Percentiles rank a stretch among this genome's conserved stretches.
Evolutionary conservation across 2,888 invertebrate species (phyloP).

Genomic region (Bedellia somnulentella): DNA sequence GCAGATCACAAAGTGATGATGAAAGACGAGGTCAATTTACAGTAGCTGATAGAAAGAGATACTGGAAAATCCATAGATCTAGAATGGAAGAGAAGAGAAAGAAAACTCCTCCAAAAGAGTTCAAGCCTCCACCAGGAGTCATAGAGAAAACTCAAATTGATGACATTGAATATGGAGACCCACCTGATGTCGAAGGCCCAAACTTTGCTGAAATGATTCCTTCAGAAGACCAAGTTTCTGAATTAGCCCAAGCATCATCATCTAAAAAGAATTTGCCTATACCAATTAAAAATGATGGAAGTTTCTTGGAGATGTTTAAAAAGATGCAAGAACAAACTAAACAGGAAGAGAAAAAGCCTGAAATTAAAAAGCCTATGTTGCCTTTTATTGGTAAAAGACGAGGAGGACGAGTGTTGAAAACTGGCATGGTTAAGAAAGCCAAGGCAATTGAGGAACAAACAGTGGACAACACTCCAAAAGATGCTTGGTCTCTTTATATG

Average conservation of each 20-base stretch:
- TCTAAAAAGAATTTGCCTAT: slow-evolving; percentile 61
- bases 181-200: slow-evolving; percentile 47
- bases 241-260: slow-evolving; percentile 18
- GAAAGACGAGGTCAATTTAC: slow-evolving; percentile 49
- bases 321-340: slow-evolving; percentile 76
- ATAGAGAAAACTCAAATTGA: slow-evolving; percentile 29
- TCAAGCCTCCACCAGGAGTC: slow-evolving; percentile 43
- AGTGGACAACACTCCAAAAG: slow-evolving; percentile 69
- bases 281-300: slow-evolving; percentile 86
- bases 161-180: slow-evolving; percentile 43
- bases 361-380: slow-evolving; percentile 41
- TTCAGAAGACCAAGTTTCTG: slow-evolving; percentile 23
- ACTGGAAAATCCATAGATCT: slow-evolving; percentile 40
- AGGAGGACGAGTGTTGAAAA: slow-evolving; percentile 85
- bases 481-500: slow-evolving; percentile 93
- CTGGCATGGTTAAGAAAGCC: slow-evolving; percentile 86
- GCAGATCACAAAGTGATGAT: slow-evolving; percentile 22
- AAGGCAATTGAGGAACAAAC: slow-evolving; percentile 67
- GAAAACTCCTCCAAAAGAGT: slow-evolving; percentile 31
- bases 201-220: slow-evolving; percentile 42
- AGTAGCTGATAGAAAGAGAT: slow-evolving; percentile 45
- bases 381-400: slow-evolving; percentile 76
- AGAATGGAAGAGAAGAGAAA: slow-evolving; percentile 24
- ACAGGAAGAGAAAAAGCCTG: slow-evolving; percentile 36
- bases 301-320: slow-evolving; percentile 89